phyloP scores from a whole-genome alignment of 2,888 invertebrate genomes.

The Megastigmus dorsalis region DNA sequence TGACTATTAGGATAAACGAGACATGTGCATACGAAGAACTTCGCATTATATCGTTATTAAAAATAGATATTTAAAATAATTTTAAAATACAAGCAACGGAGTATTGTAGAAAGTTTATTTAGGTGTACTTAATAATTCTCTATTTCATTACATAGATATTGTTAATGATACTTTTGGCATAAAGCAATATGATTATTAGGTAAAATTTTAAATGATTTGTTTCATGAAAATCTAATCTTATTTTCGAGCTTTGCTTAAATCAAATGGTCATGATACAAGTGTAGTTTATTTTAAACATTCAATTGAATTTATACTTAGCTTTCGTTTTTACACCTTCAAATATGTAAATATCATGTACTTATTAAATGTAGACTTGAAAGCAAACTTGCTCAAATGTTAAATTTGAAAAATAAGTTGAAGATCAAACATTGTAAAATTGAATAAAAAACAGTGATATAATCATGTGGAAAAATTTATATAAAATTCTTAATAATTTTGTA shows the following conservation, averaged over 20 bases:
- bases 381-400: background rate
- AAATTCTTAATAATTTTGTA: constrained; percentile 40
- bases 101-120: constrained; percentile 27
- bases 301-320: background rate
- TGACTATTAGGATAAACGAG: constrained; percentile 28
- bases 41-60: constrained; percentile 6
- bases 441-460: background rate
- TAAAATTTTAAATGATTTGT: constrained; percentile 35
- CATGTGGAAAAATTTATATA: constrained; percentile 20
- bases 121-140: constrained; percentile 49
- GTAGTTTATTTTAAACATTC: constrained; percentile 19
- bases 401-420: background rate
- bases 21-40: background rate
- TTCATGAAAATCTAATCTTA: constrained; percentile 17
- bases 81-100: constrained; percentile 10
- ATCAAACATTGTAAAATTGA: constrained; percentile 4
- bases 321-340: background rate
- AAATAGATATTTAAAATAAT: constrained; percentile 3
- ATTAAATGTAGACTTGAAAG: constrained; percentile 15
- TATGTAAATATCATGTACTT: constrained; percentile 43
- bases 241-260: constrained; percentile 42
- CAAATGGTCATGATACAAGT: constrained; percentile 52
- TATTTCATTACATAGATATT: constrained; percentile 31
- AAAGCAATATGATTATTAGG: constrained; percentile 19
- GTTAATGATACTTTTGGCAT: constrained; percentile 25